These are phyloP conservation scores for Microplitis manilae DNA, from an alignment of 2,888 invertebrate species.

Conservation along the genomic window DNA sequence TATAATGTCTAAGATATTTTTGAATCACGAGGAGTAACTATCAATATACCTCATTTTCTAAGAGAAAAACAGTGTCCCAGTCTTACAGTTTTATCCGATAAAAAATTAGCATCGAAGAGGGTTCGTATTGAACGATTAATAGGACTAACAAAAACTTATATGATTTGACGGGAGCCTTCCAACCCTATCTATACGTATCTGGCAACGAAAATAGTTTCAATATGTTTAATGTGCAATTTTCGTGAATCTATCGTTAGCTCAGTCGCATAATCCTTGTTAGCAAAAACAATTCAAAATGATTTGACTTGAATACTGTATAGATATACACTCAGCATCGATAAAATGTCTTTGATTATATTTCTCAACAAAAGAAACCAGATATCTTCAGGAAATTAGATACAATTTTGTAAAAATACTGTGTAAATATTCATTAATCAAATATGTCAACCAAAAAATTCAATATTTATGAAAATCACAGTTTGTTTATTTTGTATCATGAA, in stretches of 20 bases:
- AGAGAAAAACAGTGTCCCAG: constrained; percentile 43
- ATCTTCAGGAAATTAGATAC: too few relatives aligned
- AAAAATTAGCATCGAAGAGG: constrained; percentile 41
- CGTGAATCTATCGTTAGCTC: constrained; percentile 17
- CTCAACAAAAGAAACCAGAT: too few relatives aligned
- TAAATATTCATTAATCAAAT: too few relatives aligned
- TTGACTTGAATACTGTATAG: constrained; percentile 11
- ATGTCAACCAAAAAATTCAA: too few relatives aligned
- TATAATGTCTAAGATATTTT: constrained; percentile 47
- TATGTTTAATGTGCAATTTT: constrained; percentile 45
- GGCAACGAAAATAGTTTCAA: constrained; percentile 36
- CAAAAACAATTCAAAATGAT: too few relatives aligned
- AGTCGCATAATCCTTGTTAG: too few relatives aligned
- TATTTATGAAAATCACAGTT: too few relatives aligned
- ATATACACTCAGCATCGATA: background rate
- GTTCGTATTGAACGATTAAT: constrained; percentile 47
- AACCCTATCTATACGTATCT: constrained; percentile 13
- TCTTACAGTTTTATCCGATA: constrained; percentile 40
- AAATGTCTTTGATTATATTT: too few relatives aligned
- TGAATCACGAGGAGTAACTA: constrained; percentile 36
- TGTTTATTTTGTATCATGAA: too few relatives aligned
- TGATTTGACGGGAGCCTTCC: constrained; percentile 38
- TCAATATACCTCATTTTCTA: constrained; percentile 34
- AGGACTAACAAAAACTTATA: constrained; percentile 25
- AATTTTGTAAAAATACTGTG: too few relatives aligned